Evolutionary conservation across 2,888 invertebrate species (phyloP), one percentile per base, ranked within the genome.

Genomic region (Griposia aprilina): DNA sequence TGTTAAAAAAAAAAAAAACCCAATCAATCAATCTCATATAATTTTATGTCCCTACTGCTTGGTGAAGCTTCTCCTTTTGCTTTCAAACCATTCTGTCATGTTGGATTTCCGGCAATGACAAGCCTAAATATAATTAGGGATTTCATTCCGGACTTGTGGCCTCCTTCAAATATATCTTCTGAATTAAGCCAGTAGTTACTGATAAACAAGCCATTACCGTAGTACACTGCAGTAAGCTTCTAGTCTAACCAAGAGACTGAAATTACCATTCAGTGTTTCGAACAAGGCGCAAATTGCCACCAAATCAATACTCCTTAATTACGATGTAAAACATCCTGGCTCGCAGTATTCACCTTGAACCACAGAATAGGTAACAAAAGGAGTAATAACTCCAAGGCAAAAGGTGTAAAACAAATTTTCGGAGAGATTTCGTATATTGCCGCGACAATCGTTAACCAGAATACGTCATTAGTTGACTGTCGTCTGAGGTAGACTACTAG

Each of bases 241-340:
- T 6, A 65, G 4, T 52, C 11, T 23, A 45, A n/a, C 13, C n/a
- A 26, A 26, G 36, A 36, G 8, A 10, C 50, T 26, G 10, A 65
- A 62, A 45, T 57, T 50, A 50, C 7, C 26, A 15, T 26, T n/a
- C 3, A 60, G 59, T 48, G 36, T 52, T 82, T 62, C 45, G 20
- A 73, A 52, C 67, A 59, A 41, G 20, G 8, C 57, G n/a, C 52
- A 65, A 81, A 81, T 81, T 73, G 55, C 63, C 67, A 59, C 36
- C 60, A 71, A 85, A 83, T 85, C 81, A 85, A 81, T 83, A 72
- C 60, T 72, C 55, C 68, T 57, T 81, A 72, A 69, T 85, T 69
- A 76, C 45, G 71, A 76, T 72, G 76, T 85, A 69, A 76, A 83
- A 85, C 80, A 80, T 63, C 57, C 17, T 20, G 5, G 17, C 13